Conservation (phyloP, 2,888 invertebrate genomes). For the Limenitis camilla region DNA sequence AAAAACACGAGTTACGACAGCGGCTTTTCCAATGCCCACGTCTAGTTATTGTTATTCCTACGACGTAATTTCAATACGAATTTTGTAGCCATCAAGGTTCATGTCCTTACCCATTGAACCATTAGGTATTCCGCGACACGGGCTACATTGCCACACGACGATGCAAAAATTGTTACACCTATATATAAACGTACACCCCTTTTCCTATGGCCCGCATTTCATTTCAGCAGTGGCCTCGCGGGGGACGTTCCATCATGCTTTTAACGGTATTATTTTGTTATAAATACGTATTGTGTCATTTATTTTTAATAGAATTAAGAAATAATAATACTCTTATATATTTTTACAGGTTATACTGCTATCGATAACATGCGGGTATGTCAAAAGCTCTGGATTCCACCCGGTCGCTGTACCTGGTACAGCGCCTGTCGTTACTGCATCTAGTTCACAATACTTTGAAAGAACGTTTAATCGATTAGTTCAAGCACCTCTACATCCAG, state of each 20-base stretch:
- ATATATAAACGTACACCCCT: conserved; percentile 67
- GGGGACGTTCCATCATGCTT: conserved; percentile 49
- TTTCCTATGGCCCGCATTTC: conserved; percentile 66
- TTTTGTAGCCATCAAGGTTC: conserved; percentile 71
- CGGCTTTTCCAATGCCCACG: conserved; percentile 58
- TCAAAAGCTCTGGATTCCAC: conserved; percentile 45
- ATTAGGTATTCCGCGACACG: conserved; percentile 70
- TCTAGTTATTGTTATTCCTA: conserved; percentile 64
- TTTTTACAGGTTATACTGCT: conserved; percentile 47
- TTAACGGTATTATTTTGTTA: conserved; percentile 41
- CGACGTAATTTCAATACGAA: conserved; percentile 65
- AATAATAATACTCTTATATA: conserved; percentile 10
- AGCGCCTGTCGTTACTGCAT: conserved; percentile 77
- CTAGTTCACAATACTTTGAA: conserved; percentile 80
- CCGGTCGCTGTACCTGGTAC: conserved; percentile 31
- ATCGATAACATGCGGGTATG: conserved; percentile 39
- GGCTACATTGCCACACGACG: conserved; percentile 61
- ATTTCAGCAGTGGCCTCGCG: conserved; percentile 50
- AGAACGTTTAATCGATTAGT: conserved; percentile 76
- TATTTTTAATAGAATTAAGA: neutral
- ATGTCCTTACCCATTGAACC: conserved; percentile 65
- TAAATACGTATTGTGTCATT: neutral
- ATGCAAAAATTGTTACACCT: conserved; percentile 74
- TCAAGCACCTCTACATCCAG: conserved; percentile 41
- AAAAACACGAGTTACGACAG: conserved; percentile 15